These are phyloP conservation scores for Amaurobius ferox DNA, from an alignment of 2,888 invertebrate genomes.

Conservation along the genomic window DNA sequence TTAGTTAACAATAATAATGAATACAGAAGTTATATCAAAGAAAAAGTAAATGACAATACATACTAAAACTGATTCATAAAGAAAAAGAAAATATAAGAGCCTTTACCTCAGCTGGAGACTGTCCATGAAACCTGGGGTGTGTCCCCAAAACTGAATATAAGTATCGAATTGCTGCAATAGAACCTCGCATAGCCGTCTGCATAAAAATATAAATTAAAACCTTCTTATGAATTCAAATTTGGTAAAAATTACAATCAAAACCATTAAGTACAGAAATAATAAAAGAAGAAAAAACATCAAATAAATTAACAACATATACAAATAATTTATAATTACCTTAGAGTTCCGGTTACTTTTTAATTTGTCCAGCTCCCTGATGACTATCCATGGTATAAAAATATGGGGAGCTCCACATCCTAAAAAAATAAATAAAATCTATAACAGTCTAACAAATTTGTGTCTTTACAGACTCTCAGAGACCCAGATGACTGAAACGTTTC, in stretches of 20 bases:
- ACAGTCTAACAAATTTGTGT: no score
- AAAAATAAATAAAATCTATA: not conserved
- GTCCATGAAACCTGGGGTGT: conserved; percentile 52
- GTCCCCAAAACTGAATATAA: conserved; percentile 27
- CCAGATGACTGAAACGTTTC: no score
- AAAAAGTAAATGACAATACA: no score
- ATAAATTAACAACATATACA: not conserved
- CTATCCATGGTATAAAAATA: conserved; percentile 61
- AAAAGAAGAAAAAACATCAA: not conserved
- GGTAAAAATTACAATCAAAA: not conserved
- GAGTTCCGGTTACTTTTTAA: conserved; percentile 11
- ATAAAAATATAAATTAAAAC: no score
- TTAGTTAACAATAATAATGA: no score
- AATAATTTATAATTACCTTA: not conserved
- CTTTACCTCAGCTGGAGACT: conserved; percentile 35
- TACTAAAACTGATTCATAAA: not conserved
- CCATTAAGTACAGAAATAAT: no score
- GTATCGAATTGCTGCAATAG: conserved; percentile 33
- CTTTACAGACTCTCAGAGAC: no score
- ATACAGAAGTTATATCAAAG: no score
- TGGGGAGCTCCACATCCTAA: conserved; percentile 59
- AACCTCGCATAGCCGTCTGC: no score
- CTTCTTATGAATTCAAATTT: not conserved
- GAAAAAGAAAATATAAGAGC: not conserved
- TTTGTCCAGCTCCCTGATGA: conserved; percentile 42